Percentiles rank a stretch among this genome's conserved stretches.
phyloP scores from a whole-genome alignment of 2,113 vertebrate species.

The Bagarius yarrelli region DNA sequence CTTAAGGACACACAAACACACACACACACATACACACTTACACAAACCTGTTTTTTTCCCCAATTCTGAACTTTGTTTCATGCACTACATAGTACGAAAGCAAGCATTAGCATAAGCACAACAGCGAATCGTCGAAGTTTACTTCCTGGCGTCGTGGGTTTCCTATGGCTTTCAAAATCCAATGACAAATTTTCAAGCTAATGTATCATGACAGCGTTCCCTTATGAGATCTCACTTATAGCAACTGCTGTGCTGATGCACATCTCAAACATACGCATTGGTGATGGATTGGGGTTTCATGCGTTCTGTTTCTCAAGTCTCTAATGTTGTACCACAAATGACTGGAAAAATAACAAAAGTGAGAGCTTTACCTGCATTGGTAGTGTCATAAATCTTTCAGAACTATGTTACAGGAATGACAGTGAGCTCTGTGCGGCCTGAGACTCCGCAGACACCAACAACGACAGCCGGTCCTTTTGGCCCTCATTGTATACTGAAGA shows the following conservation, averaged over 20 bases:
- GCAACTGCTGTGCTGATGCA: conserved; percentile 17
- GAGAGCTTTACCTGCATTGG: conserved; percentile 39
- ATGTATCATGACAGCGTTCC: conserved; percentile 27
- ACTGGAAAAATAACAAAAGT: conserved; percentile 23
- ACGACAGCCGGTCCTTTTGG: conserved; percentile 5
- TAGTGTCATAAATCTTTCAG: conserved; percentile 42
- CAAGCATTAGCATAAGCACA: conserved; percentile 60
- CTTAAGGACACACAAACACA: conserved; percentile 46
- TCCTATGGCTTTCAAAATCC: conserved; percentile 38
- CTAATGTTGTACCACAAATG: conserved; percentile 29
- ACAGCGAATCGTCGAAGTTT: conserved; percentile 56
- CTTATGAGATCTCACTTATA: conserved; percentile 33
- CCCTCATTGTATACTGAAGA: not conserved
- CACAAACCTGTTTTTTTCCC: conserved; percentile 31
- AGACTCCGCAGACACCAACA: not conserved
- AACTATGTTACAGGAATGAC: conserved; percentile 40
- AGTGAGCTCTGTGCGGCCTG: conserved; percentile 16
- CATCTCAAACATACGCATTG: conserved; percentile 20
- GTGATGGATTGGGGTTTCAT: conserved; percentile 1
- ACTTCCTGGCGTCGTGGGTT: conserved; percentile 57
- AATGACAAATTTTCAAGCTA: conserved; percentile 39
- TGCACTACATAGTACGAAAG: conserved; percentile 57
- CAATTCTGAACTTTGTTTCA: conserved; percentile 58
- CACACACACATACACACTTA: conserved; percentile 53
- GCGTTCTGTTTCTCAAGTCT: conserved; percentile 10